These are phyloP conservation scores for Diaprepes abbreviatus DNA, from an alignment of 2,888 invertebrate species.

Conservation along the genomic window DNA sequence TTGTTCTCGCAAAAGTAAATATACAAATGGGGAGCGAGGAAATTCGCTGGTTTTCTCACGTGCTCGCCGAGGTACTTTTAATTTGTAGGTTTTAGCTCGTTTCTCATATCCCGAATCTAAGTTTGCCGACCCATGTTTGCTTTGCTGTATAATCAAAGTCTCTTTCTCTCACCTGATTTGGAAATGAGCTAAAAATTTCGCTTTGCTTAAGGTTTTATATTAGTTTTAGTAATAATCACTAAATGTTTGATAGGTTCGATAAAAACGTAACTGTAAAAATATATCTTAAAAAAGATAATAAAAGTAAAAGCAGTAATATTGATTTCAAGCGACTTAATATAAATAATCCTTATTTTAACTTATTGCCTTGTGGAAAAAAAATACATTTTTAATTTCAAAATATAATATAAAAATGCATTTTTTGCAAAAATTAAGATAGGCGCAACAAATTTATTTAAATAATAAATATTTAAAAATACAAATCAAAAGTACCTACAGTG, in stretches of 20 bases:
- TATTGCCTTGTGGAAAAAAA: no score
- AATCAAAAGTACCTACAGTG: slow-evolving; percentile 1
- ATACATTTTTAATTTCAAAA: no score
- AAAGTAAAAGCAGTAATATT: no score
- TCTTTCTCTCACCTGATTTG: slow-evolving; percentile 7
- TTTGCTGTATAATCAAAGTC: slow-evolving; percentile 19
- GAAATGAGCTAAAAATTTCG: slow-evolving; percentile 2
- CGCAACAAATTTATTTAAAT: no score
- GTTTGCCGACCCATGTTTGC: slow-evolving; percentile 28
- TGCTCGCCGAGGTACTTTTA: slow-evolving; percentile 11
- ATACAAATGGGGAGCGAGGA: background rate
- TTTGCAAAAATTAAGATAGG: no score
- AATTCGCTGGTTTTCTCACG: slow-evolving; percentile 4
- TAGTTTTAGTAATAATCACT: no score
- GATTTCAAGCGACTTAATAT: no score
- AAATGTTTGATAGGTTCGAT: no score
- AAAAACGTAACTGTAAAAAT: no score
- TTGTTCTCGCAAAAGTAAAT: slow-evolving; percentile 19
- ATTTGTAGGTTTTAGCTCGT: background rate
- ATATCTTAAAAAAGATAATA: no score
- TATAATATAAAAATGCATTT: no score
- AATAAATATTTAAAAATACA: background rate
- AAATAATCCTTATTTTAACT: no score
- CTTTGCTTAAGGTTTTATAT: background rate
- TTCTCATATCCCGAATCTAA: background rate